phyloP scores from a whole-genome alignment of 2,113 vertebrate genomes.

The Beaufortia kweichowensis region DNA sequence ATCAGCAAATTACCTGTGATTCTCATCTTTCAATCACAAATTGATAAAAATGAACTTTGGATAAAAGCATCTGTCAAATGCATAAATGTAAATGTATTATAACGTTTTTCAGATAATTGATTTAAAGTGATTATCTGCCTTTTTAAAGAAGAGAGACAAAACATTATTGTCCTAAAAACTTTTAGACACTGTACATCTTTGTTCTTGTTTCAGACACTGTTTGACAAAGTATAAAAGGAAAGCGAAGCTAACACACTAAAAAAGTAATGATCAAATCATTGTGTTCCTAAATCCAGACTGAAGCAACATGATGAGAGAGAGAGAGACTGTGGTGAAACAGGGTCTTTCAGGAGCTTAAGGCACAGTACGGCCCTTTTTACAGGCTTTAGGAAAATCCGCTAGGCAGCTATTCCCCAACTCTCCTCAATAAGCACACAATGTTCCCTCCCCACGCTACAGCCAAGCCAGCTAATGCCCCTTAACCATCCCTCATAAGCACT shows the following conservation, averaged over 20 bases:
- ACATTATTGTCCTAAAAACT: conserved; percentile 19
- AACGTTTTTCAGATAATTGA: no score
- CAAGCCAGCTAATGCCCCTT: conserved; percentile 24
- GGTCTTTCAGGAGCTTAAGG: conserved; percentile 51
- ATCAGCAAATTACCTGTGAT: no score
- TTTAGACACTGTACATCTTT: background rate
- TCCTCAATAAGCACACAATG: background rate
- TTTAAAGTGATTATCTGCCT: background rate
- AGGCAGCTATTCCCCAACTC: conserved; percentile 17
- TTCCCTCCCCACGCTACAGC: conserved; percentile 1
- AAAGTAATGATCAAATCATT: conserved; percentile 36
- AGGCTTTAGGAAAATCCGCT: conserved; percentile 52
- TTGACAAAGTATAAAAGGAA: conserved; percentile 18
- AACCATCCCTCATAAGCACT: background rate
- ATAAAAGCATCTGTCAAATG: no score
- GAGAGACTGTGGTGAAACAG: conserved; percentile 16
- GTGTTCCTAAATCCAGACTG: conserved; percentile 34
- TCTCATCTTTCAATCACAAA: no score
- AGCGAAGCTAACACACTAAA: conserved; percentile 8
- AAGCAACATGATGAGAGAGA: background rate
- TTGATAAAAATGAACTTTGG: no score
- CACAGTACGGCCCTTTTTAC: conserved; percentile 39
- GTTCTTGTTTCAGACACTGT: conserved; percentile 4
- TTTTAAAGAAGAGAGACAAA: background rate
- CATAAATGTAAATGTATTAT: no score